phyloP scores from a whole-genome alignment of 2,797 vertebrate species.

The Chlorospingus flavigularis region DNA sequence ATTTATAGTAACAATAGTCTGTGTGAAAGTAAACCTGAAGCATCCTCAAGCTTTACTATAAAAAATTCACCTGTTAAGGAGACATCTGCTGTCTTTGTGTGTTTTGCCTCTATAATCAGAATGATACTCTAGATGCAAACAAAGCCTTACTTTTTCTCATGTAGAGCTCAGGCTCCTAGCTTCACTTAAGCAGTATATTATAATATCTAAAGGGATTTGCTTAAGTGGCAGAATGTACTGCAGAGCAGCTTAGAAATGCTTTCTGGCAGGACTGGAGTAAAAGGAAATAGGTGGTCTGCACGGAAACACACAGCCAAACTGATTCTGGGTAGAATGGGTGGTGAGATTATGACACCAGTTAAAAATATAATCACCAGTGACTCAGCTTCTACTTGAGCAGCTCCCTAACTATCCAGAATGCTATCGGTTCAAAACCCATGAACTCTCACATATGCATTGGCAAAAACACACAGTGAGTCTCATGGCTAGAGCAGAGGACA shows the following conservation, averaged over 20 bases:
- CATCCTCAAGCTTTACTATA: not conserved
- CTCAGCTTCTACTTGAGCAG: not conserved
- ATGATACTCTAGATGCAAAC: not conserved
- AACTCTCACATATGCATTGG: not conserved
- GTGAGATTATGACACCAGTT: not conserved
- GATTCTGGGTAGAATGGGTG: not conserved
- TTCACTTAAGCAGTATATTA: not conserved
- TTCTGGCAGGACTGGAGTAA: not conserved
- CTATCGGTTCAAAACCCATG: not conserved
- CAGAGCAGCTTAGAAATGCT: not conserved
- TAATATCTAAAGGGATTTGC: not conserved
- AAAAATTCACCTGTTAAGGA: not conserved
- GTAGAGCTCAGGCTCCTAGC: not conserved
- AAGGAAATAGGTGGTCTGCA: not conserved
- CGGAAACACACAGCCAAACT: not conserved
- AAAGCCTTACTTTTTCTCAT: not conserved
- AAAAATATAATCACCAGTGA: conserved; percentile 14
- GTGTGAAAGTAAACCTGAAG: not conserved
- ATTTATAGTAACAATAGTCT: not conserved
- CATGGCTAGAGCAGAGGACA: not conserved
- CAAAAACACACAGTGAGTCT: not conserved
- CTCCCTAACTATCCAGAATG: not conserved
- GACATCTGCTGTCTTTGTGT: not conserved
- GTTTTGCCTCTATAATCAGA: not conserved
- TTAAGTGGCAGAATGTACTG: not conserved